Evolutionary conservation across 2,888 invertebrate species (phyloP).

Genomic region (Antheraea assamensis): DNA sequence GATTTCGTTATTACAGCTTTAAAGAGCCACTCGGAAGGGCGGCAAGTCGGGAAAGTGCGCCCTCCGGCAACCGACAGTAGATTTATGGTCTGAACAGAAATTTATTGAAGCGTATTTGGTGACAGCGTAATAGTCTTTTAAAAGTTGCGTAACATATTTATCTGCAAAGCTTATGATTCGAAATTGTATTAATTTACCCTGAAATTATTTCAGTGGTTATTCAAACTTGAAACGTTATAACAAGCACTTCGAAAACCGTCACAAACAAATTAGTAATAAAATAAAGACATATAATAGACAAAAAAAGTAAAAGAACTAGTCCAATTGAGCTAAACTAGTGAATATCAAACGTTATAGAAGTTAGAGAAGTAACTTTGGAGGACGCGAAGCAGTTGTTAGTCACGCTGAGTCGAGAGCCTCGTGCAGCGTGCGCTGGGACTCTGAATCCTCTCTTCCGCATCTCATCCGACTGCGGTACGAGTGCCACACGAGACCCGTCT

Average conservation of each 20-base stretch:
- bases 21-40: constrained; percentile 9
- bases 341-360: constrained; percentile 1
- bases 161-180: background rate
- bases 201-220: background rate
- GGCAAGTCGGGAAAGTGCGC: background rate
- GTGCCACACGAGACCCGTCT: background rate
- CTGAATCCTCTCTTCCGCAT: background rate
- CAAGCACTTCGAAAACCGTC: no score
- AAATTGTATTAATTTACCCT: background rate
- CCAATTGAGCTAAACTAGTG: background rate
- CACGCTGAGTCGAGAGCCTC: background rate
- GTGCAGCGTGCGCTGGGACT: background rate
- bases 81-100: constrained; percentile 1
- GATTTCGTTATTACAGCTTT: constrained; percentile 13
- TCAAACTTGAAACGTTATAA: background rate
- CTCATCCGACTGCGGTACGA: background rate
- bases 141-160: constrained; percentile 5
- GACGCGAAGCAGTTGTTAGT: background rate
- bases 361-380: constrained; percentile 4
- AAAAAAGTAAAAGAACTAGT: background rate
- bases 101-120: constrained; percentile 15
- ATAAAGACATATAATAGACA: background rate
- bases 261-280: background rate
- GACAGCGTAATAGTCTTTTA: constrained; percentile 14
- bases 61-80: constrained; percentile 9